Evolutionary conservation across 2,888 invertebrate genomes (phyloP).

Genomic region (Lissocephala sabroskyi): DNA sequence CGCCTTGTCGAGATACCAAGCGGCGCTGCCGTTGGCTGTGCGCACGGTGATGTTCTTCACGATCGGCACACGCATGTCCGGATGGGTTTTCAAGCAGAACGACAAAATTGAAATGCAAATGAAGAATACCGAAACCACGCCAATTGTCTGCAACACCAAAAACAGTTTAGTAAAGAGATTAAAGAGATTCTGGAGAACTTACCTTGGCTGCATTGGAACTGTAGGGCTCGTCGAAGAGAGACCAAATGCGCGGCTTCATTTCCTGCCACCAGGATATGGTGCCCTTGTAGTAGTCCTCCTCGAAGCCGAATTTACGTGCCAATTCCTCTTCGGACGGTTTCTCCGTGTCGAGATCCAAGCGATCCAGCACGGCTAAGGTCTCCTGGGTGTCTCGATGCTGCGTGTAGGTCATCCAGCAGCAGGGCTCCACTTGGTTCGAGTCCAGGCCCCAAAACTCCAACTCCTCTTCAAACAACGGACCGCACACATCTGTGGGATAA

Average conservation of each 20-base stretch:
- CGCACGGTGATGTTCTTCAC: constrained; percentile 86
- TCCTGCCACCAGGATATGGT: constrained; percentile 97
- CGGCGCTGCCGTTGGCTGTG: constrained; percentile 81
- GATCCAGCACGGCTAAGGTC: constrained; percentile 96
- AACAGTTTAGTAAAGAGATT: neutral
- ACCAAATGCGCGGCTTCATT: constrained; percentile 98
- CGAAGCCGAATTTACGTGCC: constrained; percentile 97
- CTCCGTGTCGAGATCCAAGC: constrained; percentile 97
- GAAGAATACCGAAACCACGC: constrained; percentile 98
- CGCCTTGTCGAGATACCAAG: constrained; percentile 90
- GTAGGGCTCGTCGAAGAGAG: constrained; percentile 99
- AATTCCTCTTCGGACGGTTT: constrained; percentile 98
- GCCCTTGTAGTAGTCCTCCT: constrained; percentile 93
- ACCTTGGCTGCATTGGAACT: constrained; percentile 98
- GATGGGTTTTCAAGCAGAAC: constrained; percentile 99
- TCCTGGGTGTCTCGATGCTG: constrained; percentile 99
- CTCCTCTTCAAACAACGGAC: constrained; percentile 98
- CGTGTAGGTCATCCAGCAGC: constrained; percentile 99
- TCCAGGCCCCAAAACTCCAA: constrained; percentile 99
- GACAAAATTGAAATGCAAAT: constrained; percentile 99
- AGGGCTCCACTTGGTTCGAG: constrained; percentile 99
- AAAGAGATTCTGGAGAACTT: constrained; percentile 22
- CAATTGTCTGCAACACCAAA: constrained; percentile 95
- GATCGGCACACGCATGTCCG: constrained; percentile 95
- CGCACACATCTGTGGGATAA: constrained; percentile 99